phyloP scores from a whole-genome alignment of 2,888 invertebrate species.

The Harmothoe impar region DNA sequence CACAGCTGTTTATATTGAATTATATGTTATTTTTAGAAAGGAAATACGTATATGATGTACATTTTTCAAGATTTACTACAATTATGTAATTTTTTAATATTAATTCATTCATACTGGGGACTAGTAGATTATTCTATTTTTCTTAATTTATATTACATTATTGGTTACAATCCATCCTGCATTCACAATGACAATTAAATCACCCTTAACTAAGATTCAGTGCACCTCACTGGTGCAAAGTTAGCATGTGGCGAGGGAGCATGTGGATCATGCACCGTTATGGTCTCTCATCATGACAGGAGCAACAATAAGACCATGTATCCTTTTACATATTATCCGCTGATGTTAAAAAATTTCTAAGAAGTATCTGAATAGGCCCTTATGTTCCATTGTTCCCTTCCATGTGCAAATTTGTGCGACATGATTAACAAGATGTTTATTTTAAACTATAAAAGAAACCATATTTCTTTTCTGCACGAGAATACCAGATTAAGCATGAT shows the following conservation, averaged over 20 bases:
- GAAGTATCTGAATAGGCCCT: background rate
- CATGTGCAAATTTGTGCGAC: background rate
- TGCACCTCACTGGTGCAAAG: conserved; percentile 92
- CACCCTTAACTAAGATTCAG: conserved; percentile 69
- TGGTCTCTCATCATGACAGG: conserved; percentile 90
- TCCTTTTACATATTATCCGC: conserved; percentile 72
- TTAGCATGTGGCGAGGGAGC: conserved; percentile 96
- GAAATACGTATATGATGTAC: background rate
- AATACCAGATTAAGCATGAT: background rate
- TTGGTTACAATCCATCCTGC: background rate
- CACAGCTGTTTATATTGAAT: no score
- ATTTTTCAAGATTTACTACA: background rate
- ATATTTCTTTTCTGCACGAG: background rate
- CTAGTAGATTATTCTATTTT: background rate
- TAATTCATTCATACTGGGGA: background rate
- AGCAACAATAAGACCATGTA: conserved; percentile 70
- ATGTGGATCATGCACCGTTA: conserved; percentile 97
- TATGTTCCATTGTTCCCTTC: background rate
- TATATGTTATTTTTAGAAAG: no score
- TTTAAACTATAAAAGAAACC: no score
- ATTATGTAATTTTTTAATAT: no score
- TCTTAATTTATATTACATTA: background rate
- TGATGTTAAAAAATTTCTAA: no score
- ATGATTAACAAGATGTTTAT: background rate
- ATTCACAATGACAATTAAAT: no score